phyloP scores from a whole-genome alignment of 2,888 invertebrate species.

The Lasioglossum oenotherae region DNA sequence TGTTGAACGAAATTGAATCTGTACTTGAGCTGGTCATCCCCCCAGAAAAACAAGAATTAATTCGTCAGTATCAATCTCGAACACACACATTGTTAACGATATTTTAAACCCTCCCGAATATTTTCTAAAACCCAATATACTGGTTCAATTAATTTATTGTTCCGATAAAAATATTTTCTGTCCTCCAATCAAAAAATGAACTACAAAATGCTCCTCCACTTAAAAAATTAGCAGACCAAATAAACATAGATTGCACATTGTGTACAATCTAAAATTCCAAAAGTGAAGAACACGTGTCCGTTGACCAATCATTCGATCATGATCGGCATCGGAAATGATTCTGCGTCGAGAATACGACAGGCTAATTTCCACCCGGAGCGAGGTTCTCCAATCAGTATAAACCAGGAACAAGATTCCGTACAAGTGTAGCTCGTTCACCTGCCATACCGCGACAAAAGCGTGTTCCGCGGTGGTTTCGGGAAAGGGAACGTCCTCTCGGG shows the following conservation, averaged over 20 bases:
- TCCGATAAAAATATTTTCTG: not conserved
- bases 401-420: not conserved
- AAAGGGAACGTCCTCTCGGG: constrained; percentile 6
- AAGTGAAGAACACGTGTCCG: not conserved
- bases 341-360: not conserved
- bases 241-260: not conserved
- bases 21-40: not conserved
- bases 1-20: not conserved
- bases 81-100: not conserved
- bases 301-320: not conserved
- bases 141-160: too few relatives aligned
- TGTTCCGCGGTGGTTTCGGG: not conserved
- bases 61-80: not conserved
- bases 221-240: not conserved
- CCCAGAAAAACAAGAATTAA: not conserved
- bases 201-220: not conserved
- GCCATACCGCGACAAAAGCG: constrained; percentile 1
- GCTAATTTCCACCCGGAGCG: not conserved
- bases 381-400: not conserved
- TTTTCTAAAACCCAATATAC: too few relatives aligned
- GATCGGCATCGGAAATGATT: not conserved
- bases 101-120: too few relatives aligned
- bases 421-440: constrained; percentile 10
- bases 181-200: not conserved
- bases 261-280: too few relatives aligned